Evolutionary conservation across 2,113 vertebrate species (phyloP).

Genomic region (Urocolius indicus): DNA sequence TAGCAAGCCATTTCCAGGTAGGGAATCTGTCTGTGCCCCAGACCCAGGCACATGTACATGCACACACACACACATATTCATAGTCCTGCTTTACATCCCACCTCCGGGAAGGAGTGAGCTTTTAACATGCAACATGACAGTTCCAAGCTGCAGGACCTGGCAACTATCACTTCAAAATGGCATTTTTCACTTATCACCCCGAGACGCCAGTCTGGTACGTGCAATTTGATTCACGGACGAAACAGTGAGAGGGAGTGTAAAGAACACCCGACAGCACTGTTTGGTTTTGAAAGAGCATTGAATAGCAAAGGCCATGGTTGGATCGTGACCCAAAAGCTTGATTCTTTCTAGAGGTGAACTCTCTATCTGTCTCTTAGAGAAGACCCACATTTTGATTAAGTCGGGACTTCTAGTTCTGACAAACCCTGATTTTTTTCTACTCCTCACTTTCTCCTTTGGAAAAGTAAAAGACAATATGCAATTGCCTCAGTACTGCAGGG

Average conservation of each 20-base stretch:
- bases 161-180: slow-evolving; percentile 42
- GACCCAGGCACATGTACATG: slow-evolving; percentile 36
- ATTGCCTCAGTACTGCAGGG: neutral
- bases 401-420: neutral
- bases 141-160: slow-evolving; percentile 4
- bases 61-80: neutral
- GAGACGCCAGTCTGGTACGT: neutral
- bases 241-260: neutral
- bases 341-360: neutral
- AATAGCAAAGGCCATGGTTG: neutral
- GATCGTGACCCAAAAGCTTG: neutral
- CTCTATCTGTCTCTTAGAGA: neutral
- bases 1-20: slow-evolving; percentile 83
- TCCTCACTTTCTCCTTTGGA: neutral
- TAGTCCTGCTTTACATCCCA: neutral
- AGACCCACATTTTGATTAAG: neutral
- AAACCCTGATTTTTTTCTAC: neutral
- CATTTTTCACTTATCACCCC: slow-evolving; percentile 14
- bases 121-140: slow-evolving; percentile 26
- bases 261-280: neutral
- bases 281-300: neutral
- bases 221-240: slow-evolving; percentile 11
- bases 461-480: neutral
- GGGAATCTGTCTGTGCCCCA: slow-evolving; percentile 76
- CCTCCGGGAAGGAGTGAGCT: slow-evolving; percentile 44